Conservation (phyloP, 2,888 invertebrate species). For the Lithophane leautieri region DNA sequence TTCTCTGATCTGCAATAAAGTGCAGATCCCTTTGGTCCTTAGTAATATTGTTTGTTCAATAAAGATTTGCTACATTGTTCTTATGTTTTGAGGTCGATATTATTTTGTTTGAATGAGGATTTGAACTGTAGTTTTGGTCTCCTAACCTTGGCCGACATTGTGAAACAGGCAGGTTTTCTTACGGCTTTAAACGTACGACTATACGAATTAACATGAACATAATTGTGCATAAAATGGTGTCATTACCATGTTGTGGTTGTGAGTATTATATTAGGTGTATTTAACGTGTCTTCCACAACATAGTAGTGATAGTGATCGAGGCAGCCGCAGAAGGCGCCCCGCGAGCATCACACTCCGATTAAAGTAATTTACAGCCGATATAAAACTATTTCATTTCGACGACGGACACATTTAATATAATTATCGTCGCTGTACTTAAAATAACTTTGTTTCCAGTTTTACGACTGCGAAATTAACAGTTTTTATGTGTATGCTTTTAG, state of each 20-base stretch:
- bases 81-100: constrained; percentile 6
- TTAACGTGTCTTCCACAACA: constrained; percentile 56
- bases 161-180: neutral
- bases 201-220: neutral
- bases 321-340: constrained; percentile 38
- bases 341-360: constrained; percentile 71
- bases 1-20: constrained; percentile 32
- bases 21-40: constrained; percentile 10
- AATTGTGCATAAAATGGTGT: constrained; percentile 14
- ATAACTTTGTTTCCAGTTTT: constrained; percentile 81
- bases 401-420: constrained; percentile 82
- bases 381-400: constrained; percentile 83
- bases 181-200: neutral
- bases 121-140: neutral
- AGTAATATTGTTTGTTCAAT: constrained; percentile 30
- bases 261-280: constrained; percentile 53
- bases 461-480: constrained; percentile 69
- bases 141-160: constrained; percentile 43
- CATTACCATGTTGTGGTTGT: constrained; percentile 19
- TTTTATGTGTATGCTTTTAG: constrained; percentile 48
- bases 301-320: constrained; percentile 52
- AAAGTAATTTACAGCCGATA: constrained; percentile 83
- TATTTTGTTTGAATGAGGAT: constrained; percentile 13
- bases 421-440: constrained; percentile 81
- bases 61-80: constrained; percentile 44